These are phyloP conservation scores for Gymnocypris eckloni DNA, from an alignment of 2,797 vertebrate genomes.

Conservation along the genomic window DNA sequence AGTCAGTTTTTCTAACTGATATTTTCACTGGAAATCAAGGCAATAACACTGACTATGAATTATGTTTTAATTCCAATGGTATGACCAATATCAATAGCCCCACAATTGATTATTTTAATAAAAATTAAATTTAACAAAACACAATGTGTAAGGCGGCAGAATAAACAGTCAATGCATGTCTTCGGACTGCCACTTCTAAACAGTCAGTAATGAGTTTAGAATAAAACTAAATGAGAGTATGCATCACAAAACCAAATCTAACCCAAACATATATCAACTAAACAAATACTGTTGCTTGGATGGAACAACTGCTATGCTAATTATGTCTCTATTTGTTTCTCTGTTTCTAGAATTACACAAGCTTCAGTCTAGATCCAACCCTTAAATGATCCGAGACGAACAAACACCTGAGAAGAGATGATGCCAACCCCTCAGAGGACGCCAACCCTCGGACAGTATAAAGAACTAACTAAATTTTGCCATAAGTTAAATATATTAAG, in stretches of 20 bases:
- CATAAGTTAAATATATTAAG: too few species aligned
- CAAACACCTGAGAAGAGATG: too few species aligned
- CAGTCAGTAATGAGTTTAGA: constrained; percentile 23
- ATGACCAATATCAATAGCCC: background rate
- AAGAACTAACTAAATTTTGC: too few species aligned
- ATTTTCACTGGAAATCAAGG: background rate
- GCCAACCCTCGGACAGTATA: too few species aligned
- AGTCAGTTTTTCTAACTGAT: background rate
- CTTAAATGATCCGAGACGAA: too few species aligned
- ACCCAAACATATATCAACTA: constrained; percentile 10
- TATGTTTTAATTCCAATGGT: background rate
- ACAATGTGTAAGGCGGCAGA: background rate
- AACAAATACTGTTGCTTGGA: background rate
- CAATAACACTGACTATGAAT: background rate
- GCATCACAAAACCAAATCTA: constrained; percentile 31
- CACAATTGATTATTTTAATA: background rate
- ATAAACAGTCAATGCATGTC: constrained; percentile 3
- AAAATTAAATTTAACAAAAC: constrained; percentile 17
- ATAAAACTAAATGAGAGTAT: constrained; percentile 32
- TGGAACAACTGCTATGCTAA: too few species aligned
- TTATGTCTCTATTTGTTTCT: too few species aligned
- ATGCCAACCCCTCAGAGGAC: too few species aligned
- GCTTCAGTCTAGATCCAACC: too few species aligned
- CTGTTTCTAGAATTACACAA: too few species aligned
- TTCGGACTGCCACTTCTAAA: constrained; percentile 1